Evolutionary conservation across 2,113 vertebrate species (phyloP).

Genomic region (Leptobrachium ailaonicum): DNA sequence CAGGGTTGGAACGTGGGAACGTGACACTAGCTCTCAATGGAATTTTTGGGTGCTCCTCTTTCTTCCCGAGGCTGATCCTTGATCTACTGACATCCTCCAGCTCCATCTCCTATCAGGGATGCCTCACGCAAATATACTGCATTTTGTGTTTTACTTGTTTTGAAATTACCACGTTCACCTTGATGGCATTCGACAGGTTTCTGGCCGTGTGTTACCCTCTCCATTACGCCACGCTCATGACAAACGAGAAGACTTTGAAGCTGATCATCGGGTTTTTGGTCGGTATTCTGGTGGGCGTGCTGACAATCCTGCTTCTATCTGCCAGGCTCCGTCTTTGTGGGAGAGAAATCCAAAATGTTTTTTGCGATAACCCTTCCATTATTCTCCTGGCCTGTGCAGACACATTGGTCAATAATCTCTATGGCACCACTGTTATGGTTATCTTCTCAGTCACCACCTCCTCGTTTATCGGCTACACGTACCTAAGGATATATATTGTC

Average conservation of each 20-base stretch:
- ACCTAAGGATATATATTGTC: background rate
- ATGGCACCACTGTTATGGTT: background rate
- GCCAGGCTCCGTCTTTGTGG: background rate
- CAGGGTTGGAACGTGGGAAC: no score
- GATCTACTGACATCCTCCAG: slow-evolving; percentile 5
- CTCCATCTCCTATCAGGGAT: background rate
- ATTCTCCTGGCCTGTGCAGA: slow-evolving; percentile 4
- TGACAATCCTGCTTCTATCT: background rate
- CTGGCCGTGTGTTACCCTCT: slow-evolving; percentile 9
- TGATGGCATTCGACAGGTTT: slow-evolving; percentile 7
- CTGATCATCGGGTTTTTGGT: background rate
- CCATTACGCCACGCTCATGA: background rate
- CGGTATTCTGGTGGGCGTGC: background rate
- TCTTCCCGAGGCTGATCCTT: slow-evolving; percentile 1
- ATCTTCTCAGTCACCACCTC: background rate
- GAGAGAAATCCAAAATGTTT: background rate
- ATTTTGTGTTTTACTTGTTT: background rate
- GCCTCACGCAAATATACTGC: background rate
- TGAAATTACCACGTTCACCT: slow-evolving; percentile 3
- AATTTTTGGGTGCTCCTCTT: background rate
- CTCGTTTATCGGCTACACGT: background rate
- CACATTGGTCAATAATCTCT: background rate
- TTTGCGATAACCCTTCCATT: slow-evolving; percentile 8
- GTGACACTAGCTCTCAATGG: slow-evolving; percentile 11
- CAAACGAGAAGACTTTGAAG: background rate